Evolutionary conservation across 2,888 invertebrate species (phyloP), one percentile per base, ranked within the genome.

Genomic region (Callyntrura guangdongensis): DNA sequence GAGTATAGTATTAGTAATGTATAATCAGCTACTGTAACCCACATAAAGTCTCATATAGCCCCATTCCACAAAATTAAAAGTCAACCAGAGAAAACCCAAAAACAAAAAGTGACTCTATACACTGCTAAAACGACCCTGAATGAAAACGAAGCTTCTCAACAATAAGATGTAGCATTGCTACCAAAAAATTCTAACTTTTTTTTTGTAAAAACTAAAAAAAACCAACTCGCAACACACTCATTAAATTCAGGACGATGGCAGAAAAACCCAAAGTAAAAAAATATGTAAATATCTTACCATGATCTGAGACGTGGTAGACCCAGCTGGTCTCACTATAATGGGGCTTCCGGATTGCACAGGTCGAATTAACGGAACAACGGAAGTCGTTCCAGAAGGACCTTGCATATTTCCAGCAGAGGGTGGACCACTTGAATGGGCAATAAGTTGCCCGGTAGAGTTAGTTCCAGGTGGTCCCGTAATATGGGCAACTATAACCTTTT

Each of bases 341-440:
- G 94, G 94, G 90, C 93, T 93, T 69, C 93, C 93, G 9, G 94
- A 92, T 79, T 94, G 94, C 8, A 93, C 93, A 9, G 94, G 94
- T 53, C 93, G 86, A 14, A 94, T 91, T 0, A 94, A 59, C 3
- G 93, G 93, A 0, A 91, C 90, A 59, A 91, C 90, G 22, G 86
- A 72, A 6, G 86, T 47, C 25, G 79, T 64, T 1, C 22, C 61
- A 17, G 86, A 86, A 59, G 90, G 56, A 59, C 74, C 67, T 20
- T 91, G 87, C 11, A 74, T 67, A 12, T 53, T 79, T n/a, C 85
- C 74, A 22, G 88, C 61, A 20, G 45, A 64, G 0, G 36, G 9
- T 11, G 89, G 79, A 20, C 86, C 89, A 77, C 25, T 86, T 14
- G 64, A 20, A 56, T 88, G 91, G 0, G 91, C 89, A 6, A 92